A percentile compares a stretch with the other conserved stretches of the same genome.
These are phyloP conservation scores for Theristicus caerulescens DNA, from an alignment of 2,113 vertebrate species.

Conservation along the genomic window DNA sequence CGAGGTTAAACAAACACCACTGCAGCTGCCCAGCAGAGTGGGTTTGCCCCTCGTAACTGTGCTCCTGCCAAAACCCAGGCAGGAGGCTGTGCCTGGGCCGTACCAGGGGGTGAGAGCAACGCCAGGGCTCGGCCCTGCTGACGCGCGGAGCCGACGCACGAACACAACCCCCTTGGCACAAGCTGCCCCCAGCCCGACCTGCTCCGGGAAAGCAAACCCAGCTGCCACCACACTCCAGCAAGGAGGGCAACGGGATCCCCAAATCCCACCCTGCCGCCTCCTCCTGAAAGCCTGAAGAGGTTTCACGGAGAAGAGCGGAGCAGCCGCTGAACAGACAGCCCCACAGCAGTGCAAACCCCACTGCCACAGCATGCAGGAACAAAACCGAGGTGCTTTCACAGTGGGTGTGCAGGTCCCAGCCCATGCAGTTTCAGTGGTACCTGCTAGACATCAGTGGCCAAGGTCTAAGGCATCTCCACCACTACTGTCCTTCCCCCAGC, in stretches of 20 bases:
- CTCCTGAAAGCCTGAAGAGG: fast-evolving
- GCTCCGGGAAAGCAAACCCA: neutral
- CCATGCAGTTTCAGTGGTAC: neutral
- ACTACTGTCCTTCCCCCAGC: neutral
- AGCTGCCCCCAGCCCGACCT: neutral
- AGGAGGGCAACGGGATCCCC: neutral
- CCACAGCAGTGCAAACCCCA: neutral
- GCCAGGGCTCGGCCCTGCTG: neutral
- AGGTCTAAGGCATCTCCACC: neutral
- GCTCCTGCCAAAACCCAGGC: neutral
- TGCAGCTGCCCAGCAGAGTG: neutral
- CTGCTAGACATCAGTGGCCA: fast-evolving
- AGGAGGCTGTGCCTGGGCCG: neutral
- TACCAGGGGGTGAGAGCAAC: neutral
- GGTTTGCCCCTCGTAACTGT: fast-evolving
- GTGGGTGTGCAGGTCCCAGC: neutral
- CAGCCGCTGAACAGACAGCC: neutral
- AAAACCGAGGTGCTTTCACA: fast-evolving
- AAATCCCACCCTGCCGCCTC: neutral
- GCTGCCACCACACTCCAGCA: neutral
- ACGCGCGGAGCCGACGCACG: fast-evolving
- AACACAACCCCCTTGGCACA: neutral
- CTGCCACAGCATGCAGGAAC: neutral
- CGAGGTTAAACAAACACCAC: neutral
- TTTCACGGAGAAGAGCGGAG: neutral